A percentile compares a stretch with the other conserved stretches of the same genome.
Conservation (phyloP, 2,797 vertebrate genomes). For the Sebastes vulpes region DNA sequence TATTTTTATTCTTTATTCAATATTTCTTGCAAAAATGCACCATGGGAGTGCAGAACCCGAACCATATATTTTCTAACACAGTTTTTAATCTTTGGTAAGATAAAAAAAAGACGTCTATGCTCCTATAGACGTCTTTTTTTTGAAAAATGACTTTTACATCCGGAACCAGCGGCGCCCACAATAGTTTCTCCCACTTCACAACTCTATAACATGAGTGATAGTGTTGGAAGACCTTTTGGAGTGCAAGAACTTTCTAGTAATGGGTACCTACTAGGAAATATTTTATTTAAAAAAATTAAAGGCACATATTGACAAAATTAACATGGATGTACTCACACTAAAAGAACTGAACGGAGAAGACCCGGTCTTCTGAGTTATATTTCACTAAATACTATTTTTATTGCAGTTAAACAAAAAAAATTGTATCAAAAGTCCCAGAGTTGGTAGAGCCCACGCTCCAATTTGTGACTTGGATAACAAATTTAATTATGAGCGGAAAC, state of each 20-base stretch:
- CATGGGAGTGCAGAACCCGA: too few relatives aligned
- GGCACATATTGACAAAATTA: neutral
- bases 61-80: neutral
- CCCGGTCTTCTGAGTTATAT: neutral
- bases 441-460: neutral
- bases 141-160: neutral
- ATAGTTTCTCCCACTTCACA: neutral
- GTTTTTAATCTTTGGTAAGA: neutral
- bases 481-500: conserved; percentile 3
- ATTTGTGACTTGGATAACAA: neutral
- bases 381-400: neutral
- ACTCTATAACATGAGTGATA: neutral
- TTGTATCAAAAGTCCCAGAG: neutral
- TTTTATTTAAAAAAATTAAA: neutral
- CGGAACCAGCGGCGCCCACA: neutral
- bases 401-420: neutral
- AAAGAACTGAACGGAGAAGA: neutral
- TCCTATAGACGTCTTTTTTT: too few relatives aligned
- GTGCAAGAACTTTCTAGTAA: neutral
- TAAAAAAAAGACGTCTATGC: neutral
- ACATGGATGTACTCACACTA: neutral
- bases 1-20: neutral
- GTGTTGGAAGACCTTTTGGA: neutral
- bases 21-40: too few relatives aligned
- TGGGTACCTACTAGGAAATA: neutral